phyloP scores from a whole-genome alignment of 2,113 vertebrate species.

The Oreocharis arfaki region DNA sequence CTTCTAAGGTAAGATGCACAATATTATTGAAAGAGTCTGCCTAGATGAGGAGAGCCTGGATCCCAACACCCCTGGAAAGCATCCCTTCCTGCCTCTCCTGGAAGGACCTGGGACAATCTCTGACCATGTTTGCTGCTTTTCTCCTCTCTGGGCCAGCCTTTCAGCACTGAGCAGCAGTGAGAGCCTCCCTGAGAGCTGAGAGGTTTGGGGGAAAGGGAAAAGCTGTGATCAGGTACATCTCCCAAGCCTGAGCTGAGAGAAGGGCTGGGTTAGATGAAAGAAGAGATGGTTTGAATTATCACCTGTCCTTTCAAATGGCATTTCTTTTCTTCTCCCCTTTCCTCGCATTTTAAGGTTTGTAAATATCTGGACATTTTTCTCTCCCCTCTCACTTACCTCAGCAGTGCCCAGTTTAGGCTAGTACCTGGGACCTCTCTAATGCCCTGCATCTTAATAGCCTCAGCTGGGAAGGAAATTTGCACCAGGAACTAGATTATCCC shows the following conservation, averaged over 20 bases:
- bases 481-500: not conserved
- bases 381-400: not conserved
- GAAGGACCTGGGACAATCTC: not conserved
- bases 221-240: not conserved
- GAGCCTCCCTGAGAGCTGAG: not conserved
- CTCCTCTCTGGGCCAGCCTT: not conserved
- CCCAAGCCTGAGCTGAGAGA: not conserved
- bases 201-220: not conserved
- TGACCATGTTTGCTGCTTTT: not conserved
- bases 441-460: not conserved
- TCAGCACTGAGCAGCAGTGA: not conserved
- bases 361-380: not conserved
- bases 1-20: not conserved
- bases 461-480: not conserved
- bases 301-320: not conserved
- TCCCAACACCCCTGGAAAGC: not conserved
- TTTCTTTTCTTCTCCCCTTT: not conserved
- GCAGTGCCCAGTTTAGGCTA: not conserved
- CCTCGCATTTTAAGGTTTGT: not conserved
- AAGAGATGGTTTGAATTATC: not conserved
- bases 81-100: not conserved
- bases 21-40: not conserved
- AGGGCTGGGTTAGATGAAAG: not conserved
- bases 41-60: not conserved
- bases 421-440: not conserved